These are phyloP conservation scores for Gymnothorax reevesii DNA, from an alignment of 2,797 vertebrate species.

Conservation along the genomic window DNA sequence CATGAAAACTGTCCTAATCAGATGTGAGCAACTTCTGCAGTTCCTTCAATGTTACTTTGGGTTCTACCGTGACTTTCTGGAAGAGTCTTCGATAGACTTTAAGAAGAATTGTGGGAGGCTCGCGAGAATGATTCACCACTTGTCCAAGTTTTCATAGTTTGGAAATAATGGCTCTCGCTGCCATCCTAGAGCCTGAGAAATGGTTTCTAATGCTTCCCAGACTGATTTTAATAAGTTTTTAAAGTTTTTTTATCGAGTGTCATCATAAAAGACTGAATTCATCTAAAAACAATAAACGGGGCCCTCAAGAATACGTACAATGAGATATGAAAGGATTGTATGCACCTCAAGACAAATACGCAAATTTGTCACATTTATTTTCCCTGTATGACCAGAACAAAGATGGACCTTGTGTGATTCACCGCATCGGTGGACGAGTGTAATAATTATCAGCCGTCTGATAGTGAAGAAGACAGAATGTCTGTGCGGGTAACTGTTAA, in stretches of 20 bases:
- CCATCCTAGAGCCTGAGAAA: too few relatives aligned
- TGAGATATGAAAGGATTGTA: neutral
- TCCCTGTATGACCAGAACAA: neutral
- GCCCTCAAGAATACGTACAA: neutral
- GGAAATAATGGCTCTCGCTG: too few relatives aligned
- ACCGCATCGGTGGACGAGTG: neutral
- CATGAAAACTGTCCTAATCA: too few relatives aligned
- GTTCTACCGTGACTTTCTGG: too few relatives aligned
- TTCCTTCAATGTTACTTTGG: too few relatives aligned
- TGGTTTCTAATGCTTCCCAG: too few relatives aligned
- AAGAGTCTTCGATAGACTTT: too few relatives aligned
- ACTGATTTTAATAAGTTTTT: too few relatives aligned
- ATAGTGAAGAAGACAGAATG: neutral
- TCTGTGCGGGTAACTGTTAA: neutral
- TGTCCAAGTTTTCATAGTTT: too few relatives aligned
- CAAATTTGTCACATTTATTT: neutral
- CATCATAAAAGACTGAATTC: neutral
- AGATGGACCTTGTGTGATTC: neutral
- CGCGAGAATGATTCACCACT: too few relatives aligned
- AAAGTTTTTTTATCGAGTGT: neutral
- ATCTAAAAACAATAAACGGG: neutral
- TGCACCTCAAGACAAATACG: neutral
- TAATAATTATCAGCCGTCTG: neutral
- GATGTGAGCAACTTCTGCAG: too few relatives aligned
- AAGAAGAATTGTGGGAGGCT: too few relatives aligned